A percentile compares a stretch with the other conserved stretches of the same genome.
Evolutionary conservation across 2,797 vertebrate genomes (phyloP).

Genomic region (Notamacropus eugenii): DNA sequence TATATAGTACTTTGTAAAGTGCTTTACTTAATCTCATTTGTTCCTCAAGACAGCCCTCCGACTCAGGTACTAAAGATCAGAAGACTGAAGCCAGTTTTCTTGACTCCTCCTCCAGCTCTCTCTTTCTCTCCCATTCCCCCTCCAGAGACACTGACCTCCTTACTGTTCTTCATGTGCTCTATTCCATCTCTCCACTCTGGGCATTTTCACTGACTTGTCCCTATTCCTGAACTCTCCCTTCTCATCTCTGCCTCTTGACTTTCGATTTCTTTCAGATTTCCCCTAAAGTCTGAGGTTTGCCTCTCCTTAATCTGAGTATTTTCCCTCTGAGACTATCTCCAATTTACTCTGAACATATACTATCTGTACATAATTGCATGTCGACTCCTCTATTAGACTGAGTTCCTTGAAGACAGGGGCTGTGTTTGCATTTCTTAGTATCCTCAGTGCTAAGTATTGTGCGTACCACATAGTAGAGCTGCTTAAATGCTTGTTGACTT

Average conservation of each 20-base stretch:
- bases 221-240: background rate
- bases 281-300: background rate
- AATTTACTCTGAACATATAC: background rate
- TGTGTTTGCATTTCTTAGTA: background rate
- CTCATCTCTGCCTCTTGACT: background rate
- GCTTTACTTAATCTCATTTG: background rate
- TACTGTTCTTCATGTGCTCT: background rate
- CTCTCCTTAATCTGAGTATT: background rate
- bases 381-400: background rate
- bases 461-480: background rate
- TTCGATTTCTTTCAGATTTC: background rate
- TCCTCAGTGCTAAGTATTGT: background rate
- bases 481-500: background rate
- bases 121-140: background rate
- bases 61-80: background rate
- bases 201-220: background rate
- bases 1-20: background rate
- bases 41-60: background rate
- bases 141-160: background rate
- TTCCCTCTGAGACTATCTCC: background rate
- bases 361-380: background rate
- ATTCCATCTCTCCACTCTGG: background rate
- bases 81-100: background rate
- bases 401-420: background rate
- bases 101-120: background rate